phyloP scores from a whole-genome alignment of 35 echinoderm and acorn worm species.

The Ophiothrix spiculata region DNA sequence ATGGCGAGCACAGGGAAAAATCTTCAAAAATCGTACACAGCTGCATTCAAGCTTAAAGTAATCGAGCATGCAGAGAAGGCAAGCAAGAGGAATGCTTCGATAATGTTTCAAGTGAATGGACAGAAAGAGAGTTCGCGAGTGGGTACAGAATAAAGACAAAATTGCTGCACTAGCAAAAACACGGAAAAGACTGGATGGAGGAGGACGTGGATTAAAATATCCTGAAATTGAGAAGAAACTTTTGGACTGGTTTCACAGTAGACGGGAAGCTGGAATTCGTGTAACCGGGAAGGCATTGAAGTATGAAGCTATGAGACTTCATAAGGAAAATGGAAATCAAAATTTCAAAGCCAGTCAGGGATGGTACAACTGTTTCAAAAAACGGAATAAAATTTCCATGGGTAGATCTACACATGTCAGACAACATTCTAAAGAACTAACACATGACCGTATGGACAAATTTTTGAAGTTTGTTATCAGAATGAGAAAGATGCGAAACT shows the following conservation, averaged over 20 bases:
- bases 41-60: background rate
- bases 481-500: background rate
- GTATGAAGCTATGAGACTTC: background rate
- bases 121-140: background rate
- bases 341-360: background rate
- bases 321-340: slow-evolving; percentile 17
- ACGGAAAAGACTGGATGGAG: background rate
- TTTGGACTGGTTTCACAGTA: background rate
- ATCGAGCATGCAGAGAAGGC: background rate
- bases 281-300: background rate
- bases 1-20: no score
- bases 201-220: background rate
- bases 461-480: background rate
- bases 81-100: background rate
- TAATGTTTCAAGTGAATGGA: background rate
- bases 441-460: background rate
- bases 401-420: no score
- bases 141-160: background rate
- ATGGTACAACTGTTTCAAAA: no score
- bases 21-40: background rate
- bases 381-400: no score
- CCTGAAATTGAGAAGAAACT: background rate
- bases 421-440: background rate
- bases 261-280: background rate
- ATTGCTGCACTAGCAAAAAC: background rate